Percentiles rank a stretch among this genome's conserved stretches.
Conservation (phyloP, 2,888 invertebrate species). For the Meiosimyza decipiens region DNA sequence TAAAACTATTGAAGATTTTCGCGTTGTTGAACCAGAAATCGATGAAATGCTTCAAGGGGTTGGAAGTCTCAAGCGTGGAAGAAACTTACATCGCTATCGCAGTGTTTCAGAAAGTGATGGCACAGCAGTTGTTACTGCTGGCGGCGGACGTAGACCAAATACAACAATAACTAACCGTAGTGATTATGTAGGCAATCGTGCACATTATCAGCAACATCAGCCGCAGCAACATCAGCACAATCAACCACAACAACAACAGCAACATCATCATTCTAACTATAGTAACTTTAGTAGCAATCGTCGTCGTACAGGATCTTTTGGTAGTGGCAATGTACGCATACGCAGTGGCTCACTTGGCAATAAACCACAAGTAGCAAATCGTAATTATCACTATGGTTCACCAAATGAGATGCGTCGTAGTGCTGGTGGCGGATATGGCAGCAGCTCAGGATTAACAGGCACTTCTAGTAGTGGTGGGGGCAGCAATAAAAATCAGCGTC, state of each 20-base stretch:
- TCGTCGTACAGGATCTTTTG: conserved; percentile 65
- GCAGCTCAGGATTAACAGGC: conserved; percentile 56
- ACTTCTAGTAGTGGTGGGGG: conserved; percentile 53
- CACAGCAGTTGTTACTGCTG: conserved; percentile 57
- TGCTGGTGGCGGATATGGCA: conserved; percentile 51
- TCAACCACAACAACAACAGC: conserved; percentile 52
- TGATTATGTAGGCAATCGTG: conserved; percentile 64
- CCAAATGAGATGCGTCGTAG: conserved; percentile 61
- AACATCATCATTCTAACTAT: conserved; percentile 48
- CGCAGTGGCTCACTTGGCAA: conserved; percentile 66
- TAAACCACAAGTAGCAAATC: conserved; percentile 63
- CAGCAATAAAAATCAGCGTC: conserved; percentile 49
- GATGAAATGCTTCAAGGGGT: conserved; percentile 71
- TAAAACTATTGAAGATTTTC: conserved; percentile 90
- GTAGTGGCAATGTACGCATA: conserved; percentile 62
- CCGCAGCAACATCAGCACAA: conserved; percentile 56
- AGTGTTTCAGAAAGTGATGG: conserved; percentile 76
- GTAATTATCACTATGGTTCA: conserved; percentile 61
- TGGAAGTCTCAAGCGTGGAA: conserved; percentile 67
- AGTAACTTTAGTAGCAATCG: conserved; percentile 56
- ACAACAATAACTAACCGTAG: conserved; percentile 66
- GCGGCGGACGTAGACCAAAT: conserved; percentile 58
- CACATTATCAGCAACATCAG: conserved; percentile 57
- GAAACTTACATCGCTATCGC: conserved; percentile 72
- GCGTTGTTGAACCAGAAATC: conserved; percentile 76